phyloP scores from a whole-genome alignment of 2,113 vertebrate genomes.

The Varanus komodoensis region DNA sequence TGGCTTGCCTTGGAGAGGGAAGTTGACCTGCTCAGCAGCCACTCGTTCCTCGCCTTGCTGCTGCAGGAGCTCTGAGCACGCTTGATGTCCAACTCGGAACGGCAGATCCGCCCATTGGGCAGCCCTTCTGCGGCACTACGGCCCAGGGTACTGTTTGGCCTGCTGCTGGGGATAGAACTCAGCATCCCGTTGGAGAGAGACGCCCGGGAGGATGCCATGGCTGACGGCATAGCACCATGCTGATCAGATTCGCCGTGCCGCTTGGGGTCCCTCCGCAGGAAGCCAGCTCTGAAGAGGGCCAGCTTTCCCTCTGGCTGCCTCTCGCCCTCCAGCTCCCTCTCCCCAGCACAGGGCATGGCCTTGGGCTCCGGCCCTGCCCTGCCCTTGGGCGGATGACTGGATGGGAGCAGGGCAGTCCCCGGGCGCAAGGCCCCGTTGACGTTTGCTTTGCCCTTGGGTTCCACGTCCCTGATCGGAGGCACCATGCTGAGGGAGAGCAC shows the following conservation, averaged over 20 bases:
- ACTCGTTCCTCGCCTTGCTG: slow-evolving; percentile 79
- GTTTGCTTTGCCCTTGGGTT: slow-evolving; percentile 14
- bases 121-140: slow-evolving; percentile 59
- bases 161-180: slow-evolving; percentile 54
- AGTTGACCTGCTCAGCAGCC: slow-evolving; percentile 60
- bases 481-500: slow-evolving; percentile 56
- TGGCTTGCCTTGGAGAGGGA: background rate
- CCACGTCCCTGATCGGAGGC: slow-evolving; percentile 33
- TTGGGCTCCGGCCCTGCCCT: slow-evolving; percentile 45
- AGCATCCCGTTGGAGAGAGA: slow-evolving; percentile 73
- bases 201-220: slow-evolving; percentile 45
- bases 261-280: slow-evolving; percentile 81
- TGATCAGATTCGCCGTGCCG: slow-evolving; percentile 64
- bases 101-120: slow-evolving; percentile 67
- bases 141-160: slow-evolving; percentile 50
- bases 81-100: slow-evolving; percentile 70
- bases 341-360: slow-evolving; percentile 37
- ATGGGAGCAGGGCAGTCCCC: background rate
- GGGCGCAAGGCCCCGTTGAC: slow-evolving; percentile 58
- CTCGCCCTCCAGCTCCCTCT: slow-evolving; percentile 62
- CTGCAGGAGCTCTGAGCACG: slow-evolving; percentile 86
- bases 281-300: slow-evolving; percentile 79
- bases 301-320: slow-evolving; percentile 76
- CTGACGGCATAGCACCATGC: slow-evolving; percentile 40
- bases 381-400: slow-evolving; percentile 28